Base-by-base conservation (phyloP, 2,113 vertebrate genomes). In the Bungarus multicinctus region DNA sequence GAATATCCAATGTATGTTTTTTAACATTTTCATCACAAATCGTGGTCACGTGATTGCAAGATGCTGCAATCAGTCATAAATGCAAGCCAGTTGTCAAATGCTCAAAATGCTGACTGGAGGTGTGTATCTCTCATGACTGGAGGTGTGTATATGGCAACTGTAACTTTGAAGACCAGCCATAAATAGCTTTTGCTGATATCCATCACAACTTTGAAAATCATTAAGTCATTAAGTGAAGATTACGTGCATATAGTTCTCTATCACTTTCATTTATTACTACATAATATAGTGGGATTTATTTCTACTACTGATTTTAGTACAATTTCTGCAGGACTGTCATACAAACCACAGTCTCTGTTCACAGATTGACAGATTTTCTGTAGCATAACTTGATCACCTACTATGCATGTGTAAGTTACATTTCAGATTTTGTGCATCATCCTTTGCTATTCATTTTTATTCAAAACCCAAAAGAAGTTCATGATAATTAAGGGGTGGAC, bases 361-460 rank as follows among this genome's bases (percentile, higher is more conserved):
- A 30, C 81, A 22, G 5, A 20, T 34, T 43, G 50, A 10, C 52
- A 18, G 39, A 52, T 53, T 39, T 47, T 39, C 30, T 90, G 6
- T 20, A 85, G 18, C 27, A 57, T 92, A 91, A 93, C 54, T 91
- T 95, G 85, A 88, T 91, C 0, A 0, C 85, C 92, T 60, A 52
- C 16, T 54, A 11, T 92, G 60, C 91, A 88, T 0, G 0, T 93
- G 90, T 91, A 94, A 45, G 39, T 25, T 94, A 93, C 94, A 94
- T 43, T 30, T 88, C 14, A 20, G 23, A 27, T 93, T 53, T 4
- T 91, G 57, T 87, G 92, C 93, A 95, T 95, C 94, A 50, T 94
- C 94, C 57, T 93, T 91, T 1, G 0, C 81, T 93, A 53, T 94
- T 93, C 95, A 86, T 57, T 93, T 30, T 55, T 87, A 8, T 52